Evolutionary conservation across 2,888 invertebrate species (phyloP), one percentile per base, ranked within the genome.

Genomic region (Pandemis corylana): DNA sequence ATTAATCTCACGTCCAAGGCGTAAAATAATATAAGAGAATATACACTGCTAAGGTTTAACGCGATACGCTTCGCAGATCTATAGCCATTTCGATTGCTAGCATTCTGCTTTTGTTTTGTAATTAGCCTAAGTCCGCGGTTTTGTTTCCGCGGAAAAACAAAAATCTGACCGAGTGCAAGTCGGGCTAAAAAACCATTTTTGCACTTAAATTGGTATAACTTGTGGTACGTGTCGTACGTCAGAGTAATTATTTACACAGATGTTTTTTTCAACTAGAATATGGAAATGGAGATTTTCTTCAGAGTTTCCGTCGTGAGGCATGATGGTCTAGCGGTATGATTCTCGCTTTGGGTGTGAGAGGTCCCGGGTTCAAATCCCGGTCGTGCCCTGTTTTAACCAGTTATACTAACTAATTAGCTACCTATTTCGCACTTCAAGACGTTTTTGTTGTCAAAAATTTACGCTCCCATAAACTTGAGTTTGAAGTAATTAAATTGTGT

Each of bases 251-350:
- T 66, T 66, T 66, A 36, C 28, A 28, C 66, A 66, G 36, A 36
- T 66, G 66, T 13, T 13, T 36, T 36, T 36, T 51, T 36, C 13
- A 7, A 51, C 46, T n/a, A 46, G 12, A 46, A 20, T 36, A 2
- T 13, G 66, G 20, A 56, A 42, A 10, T 56, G 15, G 13, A 46
- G 28, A n/a, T 46, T 44, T 59, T 36, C 36, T 46, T 46, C 15
- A 15, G 42, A 51, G 28, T 42, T 41, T 61, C 28, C n/a, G 20
- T 61, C 44, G 36, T 15, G 69, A 61, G 81, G 81, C 82, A 81
- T 79, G 80, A 82, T 81, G 80, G 81, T 82, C 82, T 81, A 81
- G 81, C 79, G 81, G 83, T 82, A 82, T 83, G 80, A 82, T 82
- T 80, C 78, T 81, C 82, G 82, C 80, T 82, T 82, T 77, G 80